Evolutionary conservation across 53 echinoderm and acorn worm species (phyloP), one percentile per base, ranked within the genome.

Genomic region (Henricia sp.): DNA sequence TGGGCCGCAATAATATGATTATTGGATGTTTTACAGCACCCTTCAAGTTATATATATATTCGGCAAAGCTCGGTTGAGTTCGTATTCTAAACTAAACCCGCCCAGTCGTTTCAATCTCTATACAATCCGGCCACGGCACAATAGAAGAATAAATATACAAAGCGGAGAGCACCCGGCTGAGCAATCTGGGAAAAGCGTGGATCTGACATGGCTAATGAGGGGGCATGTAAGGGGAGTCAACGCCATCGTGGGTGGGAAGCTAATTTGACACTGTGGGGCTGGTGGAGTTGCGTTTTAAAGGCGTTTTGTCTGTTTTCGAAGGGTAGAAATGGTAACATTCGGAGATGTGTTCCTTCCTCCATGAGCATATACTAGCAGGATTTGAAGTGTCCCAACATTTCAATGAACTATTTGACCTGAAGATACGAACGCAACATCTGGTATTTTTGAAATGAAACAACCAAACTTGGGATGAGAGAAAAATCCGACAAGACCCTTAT

Each of bases 111-210:
- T 19, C 26, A 37, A 1, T 41, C 30, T 17, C 38, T 57, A 25
- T 16, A 10, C 62, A 4, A 28, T 12, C 60, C 41, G 14, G 77
- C 43, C 46, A 77, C 77, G 64, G 46, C 48, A 63, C 80, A 80
- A 63, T 63, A 50, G 80, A 62, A 64, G 80, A 80, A 80, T 80
- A 80, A 80, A 80, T 80, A 80, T 80, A 80, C 80, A 80, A 80
- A 70, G 14, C 25, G 70, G 10, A 20, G 27, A 43, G 46, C 26
- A 40, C 19, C n/a, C 41, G 12, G 30, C 2, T 30, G 44, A 27
- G 25, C n/a, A 4, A 48, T 46, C 27, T 8, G 3, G 62, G 30
- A 26, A 19, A 30, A 72, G 23, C 52, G 51, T 32, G 50, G 52
- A 72, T 13, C 33, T 8, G 33, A 52, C 41, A 36, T 26, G 41